phyloP scores from a whole-genome alignment of 2,797 vertebrate species.

The Neopelma chrysocephalum region DNA sequence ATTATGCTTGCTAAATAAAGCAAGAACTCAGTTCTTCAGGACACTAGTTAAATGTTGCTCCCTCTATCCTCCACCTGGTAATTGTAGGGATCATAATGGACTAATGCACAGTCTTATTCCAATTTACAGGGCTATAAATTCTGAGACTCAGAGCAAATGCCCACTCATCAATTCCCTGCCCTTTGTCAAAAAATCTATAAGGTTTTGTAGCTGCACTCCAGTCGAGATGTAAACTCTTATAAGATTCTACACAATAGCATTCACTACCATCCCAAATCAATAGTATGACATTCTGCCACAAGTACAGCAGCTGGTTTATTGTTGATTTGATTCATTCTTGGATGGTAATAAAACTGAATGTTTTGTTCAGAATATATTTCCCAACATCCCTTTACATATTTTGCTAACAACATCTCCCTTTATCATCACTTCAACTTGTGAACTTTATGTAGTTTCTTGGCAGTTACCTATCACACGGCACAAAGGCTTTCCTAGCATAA shows the following conservation, averaged over 20 bases:
- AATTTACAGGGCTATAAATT: neutral
- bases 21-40: neutral
- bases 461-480: neutral
- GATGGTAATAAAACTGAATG: neutral
- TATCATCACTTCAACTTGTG: neutral
- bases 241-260: neutral
- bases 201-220: neutral
- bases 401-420: neutral
- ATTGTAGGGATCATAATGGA: neutral
- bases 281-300: neutral
- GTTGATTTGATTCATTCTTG: neutral
- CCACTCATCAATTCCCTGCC: neutral
- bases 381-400: neutral
- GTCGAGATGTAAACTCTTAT: neutral
- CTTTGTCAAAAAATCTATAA: neutral
- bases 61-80: rapidly evolving
- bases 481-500: neutral
- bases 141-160: neutral
- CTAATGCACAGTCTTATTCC: neutral
- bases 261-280: neutral
- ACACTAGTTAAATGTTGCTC: neutral
- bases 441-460: neutral
- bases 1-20: neutral
- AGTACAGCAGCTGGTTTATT: neutral
- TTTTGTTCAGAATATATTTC: neutral